Conservation (phyloP, 2,888 invertebrate species). For the Syrphus vitripennis region DNA sequence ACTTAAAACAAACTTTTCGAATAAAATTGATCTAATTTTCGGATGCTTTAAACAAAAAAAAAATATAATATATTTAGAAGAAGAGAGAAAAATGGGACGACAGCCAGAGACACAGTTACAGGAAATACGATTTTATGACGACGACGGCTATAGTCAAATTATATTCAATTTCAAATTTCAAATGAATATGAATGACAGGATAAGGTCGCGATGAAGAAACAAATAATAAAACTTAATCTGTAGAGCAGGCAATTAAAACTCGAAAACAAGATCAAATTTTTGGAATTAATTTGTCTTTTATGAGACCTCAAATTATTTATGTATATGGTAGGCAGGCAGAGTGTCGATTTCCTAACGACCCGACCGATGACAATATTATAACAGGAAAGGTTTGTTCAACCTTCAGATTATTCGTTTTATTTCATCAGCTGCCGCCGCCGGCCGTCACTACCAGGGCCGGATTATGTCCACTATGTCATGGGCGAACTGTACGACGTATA, state of each 20-base stretch:
- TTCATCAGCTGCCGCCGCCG: slow-evolving; percentile 41
- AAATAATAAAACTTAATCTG: slow-evolving; percentile 26
- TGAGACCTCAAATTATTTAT: slow-evolving; percentile 11
- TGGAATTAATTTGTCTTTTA: slow-evolving; percentile 64
- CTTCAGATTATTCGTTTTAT: background rate
- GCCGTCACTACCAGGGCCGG: background rate
- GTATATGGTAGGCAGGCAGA: background rate
- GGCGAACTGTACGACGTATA: no score
- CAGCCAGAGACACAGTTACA: background rate
- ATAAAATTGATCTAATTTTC: slow-evolving; percentile 65
- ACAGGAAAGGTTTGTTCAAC: background rate
- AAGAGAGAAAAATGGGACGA: background rate
- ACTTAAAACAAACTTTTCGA: slow-evolving; percentile 68
- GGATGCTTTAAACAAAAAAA: background rate
- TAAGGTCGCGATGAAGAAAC: background rate
- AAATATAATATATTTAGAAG: no score
- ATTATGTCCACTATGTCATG: background rate
- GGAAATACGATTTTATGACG: slow-evolving; percentile 31
- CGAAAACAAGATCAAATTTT: slow-evolving; percentile 57
- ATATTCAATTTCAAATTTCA: slow-evolving; percentile 29
- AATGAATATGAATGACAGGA: slow-evolving; percentile 55
- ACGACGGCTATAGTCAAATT: slow-evolving; percentile 21
- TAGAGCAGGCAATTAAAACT: slow-evolving; percentile 53
- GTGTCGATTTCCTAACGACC: slow-evolving; percentile 55
- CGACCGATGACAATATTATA: background rate